Base-by-base conservation (phyloP, 2,888 invertebrate species). In the Cyclophora albipunctata region DNA sequence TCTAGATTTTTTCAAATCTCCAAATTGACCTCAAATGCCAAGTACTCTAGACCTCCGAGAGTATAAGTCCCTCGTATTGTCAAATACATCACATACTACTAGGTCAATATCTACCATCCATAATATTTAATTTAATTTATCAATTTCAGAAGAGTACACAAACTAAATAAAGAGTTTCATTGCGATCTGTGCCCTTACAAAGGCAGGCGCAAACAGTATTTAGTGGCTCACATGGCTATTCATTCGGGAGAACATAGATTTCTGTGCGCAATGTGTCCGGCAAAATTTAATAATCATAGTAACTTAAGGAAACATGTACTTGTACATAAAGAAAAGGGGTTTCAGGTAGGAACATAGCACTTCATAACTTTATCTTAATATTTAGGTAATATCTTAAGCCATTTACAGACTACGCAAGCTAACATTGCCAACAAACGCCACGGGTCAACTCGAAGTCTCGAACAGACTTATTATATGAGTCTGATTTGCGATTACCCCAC, bases 171-270 rank as follows among this genome's bases (percentile, higher is more conserved):
- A 46, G 55, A 60, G 34, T 66, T 53, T 45, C 51, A 50, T 34
- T 66, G 66, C 44, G 57, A 59, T 4, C 55, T 59, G 42, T 66
- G 66, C 47, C 62, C 66, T 7, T 66, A 66, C 48, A 63, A 57
- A 49, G 63, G 61, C 34, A 63, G 62, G 41, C 60, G 63, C 33
- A 62, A 64, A 49, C 58, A 62, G 3, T 66, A 64, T 47, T 53
- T 66, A 7, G 62, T 62, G 6, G 61, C 61, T 42, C 66, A 66
- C 49, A 66, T 64, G 63, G 42, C 62, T 34, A 53, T 61, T 2
- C 66, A 66, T 37, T 62, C 66, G 7, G 66, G 66, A 0, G 66
- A 66, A 47, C 60, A 54, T 37, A 55, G 61, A 5, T 66, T 63
- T 45, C 53, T 64, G 4, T 66, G 66, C 43, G 59, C 63, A 0